These are phyloP conservation scores for Agrochola litura DNA, from an alignment of 2,888 invertebrate species.

Conservation along the genomic window DNA sequence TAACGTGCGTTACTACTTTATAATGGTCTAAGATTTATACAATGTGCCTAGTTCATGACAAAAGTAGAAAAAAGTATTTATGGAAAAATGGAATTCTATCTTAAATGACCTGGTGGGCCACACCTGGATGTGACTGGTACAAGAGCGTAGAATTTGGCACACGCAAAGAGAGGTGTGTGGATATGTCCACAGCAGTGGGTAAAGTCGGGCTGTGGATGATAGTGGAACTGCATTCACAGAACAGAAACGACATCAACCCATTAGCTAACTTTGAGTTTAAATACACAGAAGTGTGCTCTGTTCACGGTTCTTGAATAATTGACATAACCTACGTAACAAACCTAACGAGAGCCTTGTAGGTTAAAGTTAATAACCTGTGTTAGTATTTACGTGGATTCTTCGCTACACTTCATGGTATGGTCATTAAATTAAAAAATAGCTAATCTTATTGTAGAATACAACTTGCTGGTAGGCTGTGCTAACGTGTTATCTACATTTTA, in stretches of 20 bases:
- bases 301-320: not conserved
- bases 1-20: not conserved
- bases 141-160: not conserved
- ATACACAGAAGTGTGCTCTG: not conserved
- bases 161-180: not conserved
- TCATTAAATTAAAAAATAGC: conserved; percentile 23
- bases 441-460: conserved; percentile 15
- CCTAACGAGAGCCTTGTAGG: not conserved
- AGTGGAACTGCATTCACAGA: not conserved
- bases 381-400: not conserved
- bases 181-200: not conserved
- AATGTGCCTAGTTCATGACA: not conserved
- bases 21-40: not conserved
- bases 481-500: conserved; percentile 7
- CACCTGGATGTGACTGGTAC: not conserved
- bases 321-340: not conserved
- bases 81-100: not conserved
- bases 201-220: not conserved
- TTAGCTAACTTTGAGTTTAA: no score
- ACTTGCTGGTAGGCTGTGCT: not conserved
- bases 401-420: conserved; percentile 19
- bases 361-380: not conserved
- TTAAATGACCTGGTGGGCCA: not conserved
- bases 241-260: not conserved
- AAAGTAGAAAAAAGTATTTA: not conserved